Percentiles rank a stretch among this genome's conserved stretches.
Conservation (phyloP, 2,797 vertebrate genomes). For the Chaetodon trifasciatus region DNA sequence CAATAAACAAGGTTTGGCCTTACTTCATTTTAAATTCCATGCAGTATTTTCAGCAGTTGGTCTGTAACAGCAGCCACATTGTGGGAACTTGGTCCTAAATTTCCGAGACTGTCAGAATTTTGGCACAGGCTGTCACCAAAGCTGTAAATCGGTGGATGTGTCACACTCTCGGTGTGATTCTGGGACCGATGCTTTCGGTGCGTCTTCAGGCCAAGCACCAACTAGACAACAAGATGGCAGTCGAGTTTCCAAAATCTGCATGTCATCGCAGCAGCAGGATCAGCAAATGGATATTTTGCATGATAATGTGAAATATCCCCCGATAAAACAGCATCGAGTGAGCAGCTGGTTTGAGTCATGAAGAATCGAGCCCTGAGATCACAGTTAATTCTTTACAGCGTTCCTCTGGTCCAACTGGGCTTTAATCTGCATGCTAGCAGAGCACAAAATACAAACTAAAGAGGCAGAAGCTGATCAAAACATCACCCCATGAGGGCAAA, state of each 20-base stretch:
- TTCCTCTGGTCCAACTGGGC: not conserved
- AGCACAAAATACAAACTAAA: not conserved
- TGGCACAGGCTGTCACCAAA: not conserved
- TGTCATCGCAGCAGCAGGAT: constrained; percentile 1
- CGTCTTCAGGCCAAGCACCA: not conserved
- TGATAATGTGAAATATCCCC: constrained; percentile 26
- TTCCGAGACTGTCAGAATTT: not conserved
- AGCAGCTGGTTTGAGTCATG: constrained; percentile 1
- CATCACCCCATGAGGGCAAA: not conserved
- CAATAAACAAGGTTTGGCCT: constrained; percentile 3
- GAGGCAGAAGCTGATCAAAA: not conserved
- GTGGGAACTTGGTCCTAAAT: not conserved
- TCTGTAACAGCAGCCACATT: not conserved
- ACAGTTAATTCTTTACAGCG: not conserved
- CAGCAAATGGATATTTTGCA: constrained; percentile 6
- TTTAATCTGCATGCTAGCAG: not conserved
- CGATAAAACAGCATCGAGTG: constrained; percentile 13
- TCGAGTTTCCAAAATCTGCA: not conserved
- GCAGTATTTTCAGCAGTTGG: not conserved
- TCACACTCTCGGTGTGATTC: not conserved
- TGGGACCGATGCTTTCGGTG: not conserved
- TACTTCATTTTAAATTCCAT: not conserved
- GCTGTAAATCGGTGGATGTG: not conserved
- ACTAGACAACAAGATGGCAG: not conserved
- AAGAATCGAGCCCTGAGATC: not conserved